Conservation (phyloP, 2,888 invertebrate species). For the Perithous albicinctus region DNA sequence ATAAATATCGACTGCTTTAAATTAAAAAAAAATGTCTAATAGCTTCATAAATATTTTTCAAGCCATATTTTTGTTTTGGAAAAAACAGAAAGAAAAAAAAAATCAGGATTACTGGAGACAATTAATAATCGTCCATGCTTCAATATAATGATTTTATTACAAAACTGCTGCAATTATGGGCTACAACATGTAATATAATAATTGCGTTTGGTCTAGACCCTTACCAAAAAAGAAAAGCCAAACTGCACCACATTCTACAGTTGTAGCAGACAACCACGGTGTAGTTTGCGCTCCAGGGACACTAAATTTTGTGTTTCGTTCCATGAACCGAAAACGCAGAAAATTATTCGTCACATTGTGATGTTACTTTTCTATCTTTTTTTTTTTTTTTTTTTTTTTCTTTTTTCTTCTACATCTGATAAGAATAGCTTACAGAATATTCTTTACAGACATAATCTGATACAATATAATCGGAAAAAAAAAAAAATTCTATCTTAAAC, state of each 20-base stretch:
- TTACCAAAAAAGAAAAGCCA: slow-evolving; percentile 80
- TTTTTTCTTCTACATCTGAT: background rate
- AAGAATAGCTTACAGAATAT: slow-evolving; percentile 12
- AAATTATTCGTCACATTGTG: slow-evolving; percentile 49
- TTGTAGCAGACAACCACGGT: slow-evolving; percentile 72
- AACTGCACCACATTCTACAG: slow-evolving; percentile 80
- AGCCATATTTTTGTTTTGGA: no score
- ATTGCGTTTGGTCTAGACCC: slow-evolving; percentile 84
- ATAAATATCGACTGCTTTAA: no score
- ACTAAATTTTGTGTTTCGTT: slow-evolving; percentile 22
- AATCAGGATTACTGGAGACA: background rate
- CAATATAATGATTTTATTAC: slow-evolving; percentile 84
- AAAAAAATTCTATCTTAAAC: slow-evolving; percentile 15
- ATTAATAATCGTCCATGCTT: slow-evolving; percentile 64
- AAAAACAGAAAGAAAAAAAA: background rate
- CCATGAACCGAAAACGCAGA: slow-evolving; percentile 35
- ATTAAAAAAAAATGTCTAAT: no score
- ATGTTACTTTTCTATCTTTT: slow-evolving; percentile 13
- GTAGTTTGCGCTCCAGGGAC: slow-evolving; percentile 76
- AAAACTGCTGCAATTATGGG: slow-evolving; percentile 83
- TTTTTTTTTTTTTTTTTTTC: slow-evolving; percentile 2
- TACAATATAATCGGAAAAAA: slow-evolving; percentile 34
- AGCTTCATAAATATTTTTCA: no score
- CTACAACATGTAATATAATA: slow-evolving; percentile 85
- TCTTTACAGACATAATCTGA: slow-evolving; percentile 17